Evolutionary conservation across 1,140 invertebrate species (phyloP).

Genomic region (Drosophila busckii): DNA sequence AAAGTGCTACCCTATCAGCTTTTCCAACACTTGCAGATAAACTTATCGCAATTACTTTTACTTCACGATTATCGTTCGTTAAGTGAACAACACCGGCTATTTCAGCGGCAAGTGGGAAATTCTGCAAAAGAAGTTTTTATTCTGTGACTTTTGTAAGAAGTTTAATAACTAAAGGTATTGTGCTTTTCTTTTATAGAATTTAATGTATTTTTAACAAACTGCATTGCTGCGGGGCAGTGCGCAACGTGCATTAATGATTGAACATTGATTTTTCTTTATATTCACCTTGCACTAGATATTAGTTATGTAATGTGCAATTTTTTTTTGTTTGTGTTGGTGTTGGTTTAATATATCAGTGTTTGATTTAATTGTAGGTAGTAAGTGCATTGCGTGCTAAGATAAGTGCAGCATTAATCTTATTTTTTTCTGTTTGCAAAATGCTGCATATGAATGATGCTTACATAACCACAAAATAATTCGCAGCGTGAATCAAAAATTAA

Average conservation of each 20-base stretch:
- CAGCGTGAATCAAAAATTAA: slow-evolving; percentile 2
- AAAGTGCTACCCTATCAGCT: no score
- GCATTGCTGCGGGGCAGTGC: slow-evolving; percentile 25
- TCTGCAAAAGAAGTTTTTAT: slow-evolving; percentile 79
- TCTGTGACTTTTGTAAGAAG: slow-evolving; percentile 79
- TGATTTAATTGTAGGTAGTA: slow-evolving; percentile 10
- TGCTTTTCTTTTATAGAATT: slow-evolving; percentile 37
- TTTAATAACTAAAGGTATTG: slow-evolving; percentile 77
- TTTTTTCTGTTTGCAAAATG: slow-evolving; percentile 13
- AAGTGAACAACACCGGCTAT: slow-evolving; percentile 73
- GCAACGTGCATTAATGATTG: slow-evolving; percentile 23
- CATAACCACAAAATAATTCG: slow-evolving; percentile 44
- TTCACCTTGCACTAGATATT: slow-evolving; percentile 70
- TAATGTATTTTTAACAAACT: slow-evolving; percentile 11
- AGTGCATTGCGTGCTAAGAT: not conserved
- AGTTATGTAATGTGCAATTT: slow-evolving; percentile 73
- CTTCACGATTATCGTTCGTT: slow-evolving; percentile 69
- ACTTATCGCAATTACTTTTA: no score
- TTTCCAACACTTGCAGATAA: no score
- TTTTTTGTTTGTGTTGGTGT: slow-evolving; percentile 57
- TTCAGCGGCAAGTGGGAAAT: slow-evolving; percentile 69
- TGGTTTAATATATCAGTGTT: slow-evolving; percentile 32
- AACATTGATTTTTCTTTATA: slow-evolving; percentile 64
- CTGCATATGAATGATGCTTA: slow-evolving; percentile 33
- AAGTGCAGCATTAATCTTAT: not conserved